A percentile compares a stretch with the other conserved stretches of the same genome.
phyloP scores from a whole-genome alignment of 2,113 vertebrate species.

The Sula dactylatra region DNA sequence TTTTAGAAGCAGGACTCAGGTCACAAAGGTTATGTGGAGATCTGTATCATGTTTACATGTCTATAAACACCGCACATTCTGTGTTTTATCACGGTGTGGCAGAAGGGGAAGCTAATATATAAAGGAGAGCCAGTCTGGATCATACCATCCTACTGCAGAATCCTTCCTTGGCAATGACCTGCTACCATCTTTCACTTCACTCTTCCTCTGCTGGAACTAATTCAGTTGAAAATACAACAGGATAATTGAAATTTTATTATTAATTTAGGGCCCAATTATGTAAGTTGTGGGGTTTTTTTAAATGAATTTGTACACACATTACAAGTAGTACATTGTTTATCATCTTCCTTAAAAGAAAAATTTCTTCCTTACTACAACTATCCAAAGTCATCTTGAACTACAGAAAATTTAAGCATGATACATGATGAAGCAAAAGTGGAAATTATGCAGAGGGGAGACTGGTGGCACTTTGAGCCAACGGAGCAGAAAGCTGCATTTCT shows the following conservation, averaged over 20 bases:
- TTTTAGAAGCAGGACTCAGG: neutral
- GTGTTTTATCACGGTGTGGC: neutral
- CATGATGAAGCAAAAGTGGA: neutral
- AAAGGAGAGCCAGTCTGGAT: neutral
- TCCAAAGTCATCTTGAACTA: neutral
- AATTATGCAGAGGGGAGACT: neutral
- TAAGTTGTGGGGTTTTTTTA: accelerated
- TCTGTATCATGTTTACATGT: neutral
- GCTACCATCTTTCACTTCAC: neutral
- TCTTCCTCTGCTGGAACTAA: neutral
- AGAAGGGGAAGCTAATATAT: neutral
- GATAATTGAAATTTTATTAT: neutral
- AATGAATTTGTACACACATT: neutral
- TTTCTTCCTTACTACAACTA: neutral
- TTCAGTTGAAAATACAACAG: neutral
- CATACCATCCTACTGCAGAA: neutral
- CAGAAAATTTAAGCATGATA: neutral
- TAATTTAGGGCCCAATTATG: neutral
- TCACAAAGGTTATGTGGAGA: neutral
- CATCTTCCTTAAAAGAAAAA: neutral
- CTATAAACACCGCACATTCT: neutral
- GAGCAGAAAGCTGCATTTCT: neutral
- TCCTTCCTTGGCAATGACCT: neutral
- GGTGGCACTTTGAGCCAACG: neutral
- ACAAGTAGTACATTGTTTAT: neutral